Percentiles rank a stretch among this genome's conserved stretches.
Conservation (phyloP, 1,140 invertebrate species). For the Drosophila obscura region DNA sequence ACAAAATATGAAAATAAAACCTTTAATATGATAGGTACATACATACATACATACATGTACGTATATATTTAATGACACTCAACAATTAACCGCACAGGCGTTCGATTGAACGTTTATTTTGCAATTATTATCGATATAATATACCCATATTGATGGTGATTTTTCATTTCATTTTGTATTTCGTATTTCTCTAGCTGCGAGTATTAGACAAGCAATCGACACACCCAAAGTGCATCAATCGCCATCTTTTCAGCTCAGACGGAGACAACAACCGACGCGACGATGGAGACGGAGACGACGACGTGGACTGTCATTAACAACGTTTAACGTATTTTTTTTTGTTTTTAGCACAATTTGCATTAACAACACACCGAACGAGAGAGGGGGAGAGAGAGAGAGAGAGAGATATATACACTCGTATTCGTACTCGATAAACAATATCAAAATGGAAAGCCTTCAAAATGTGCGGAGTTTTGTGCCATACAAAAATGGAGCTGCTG, state of each 20-base stretch:
- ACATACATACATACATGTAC: too few species aligned
- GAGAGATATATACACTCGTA: slow-evolving; percentile 27
- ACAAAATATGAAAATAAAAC: too few species aligned
- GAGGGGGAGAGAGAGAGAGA: too few species aligned
- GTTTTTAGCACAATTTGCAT: slow-evolving; percentile 60
- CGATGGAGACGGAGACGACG: slow-evolving; percentile 21
- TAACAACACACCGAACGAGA: slow-evolving; percentile 26
- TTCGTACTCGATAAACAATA: slow-evolving; percentile 68
- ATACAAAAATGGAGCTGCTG: slow-evolving; percentile 78
- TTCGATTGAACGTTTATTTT: slow-evolving; percentile 43
- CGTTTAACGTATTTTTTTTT: slow-evolving; percentile 52
- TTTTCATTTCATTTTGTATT: slow-evolving; percentile 23
- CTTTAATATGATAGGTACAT: too few species aligned
- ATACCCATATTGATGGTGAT: slow-evolving; percentile 39
- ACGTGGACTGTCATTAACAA: slow-evolving; percentile 73
- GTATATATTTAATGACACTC: slow-evolving; percentile 23
- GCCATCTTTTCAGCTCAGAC: slow-evolving; percentile 56
- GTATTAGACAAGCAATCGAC: slow-evolving; percentile 56
- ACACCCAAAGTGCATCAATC: slow-evolving; percentile 76
- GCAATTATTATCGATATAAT: slow-evolving; percentile 62
- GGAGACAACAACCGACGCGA: background rate
- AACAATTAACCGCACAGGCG: slow-evolving; percentile 41
- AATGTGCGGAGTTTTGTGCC: slow-evolving; percentile 52
- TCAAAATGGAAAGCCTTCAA: slow-evolving; percentile 56
- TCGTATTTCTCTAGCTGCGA: slow-evolving; percentile 4